These are phyloP conservation scores for Holacanthella duospinosa DNA, from an alignment of 2,888 invertebrate species.

Conservation along the genomic window DNA sequence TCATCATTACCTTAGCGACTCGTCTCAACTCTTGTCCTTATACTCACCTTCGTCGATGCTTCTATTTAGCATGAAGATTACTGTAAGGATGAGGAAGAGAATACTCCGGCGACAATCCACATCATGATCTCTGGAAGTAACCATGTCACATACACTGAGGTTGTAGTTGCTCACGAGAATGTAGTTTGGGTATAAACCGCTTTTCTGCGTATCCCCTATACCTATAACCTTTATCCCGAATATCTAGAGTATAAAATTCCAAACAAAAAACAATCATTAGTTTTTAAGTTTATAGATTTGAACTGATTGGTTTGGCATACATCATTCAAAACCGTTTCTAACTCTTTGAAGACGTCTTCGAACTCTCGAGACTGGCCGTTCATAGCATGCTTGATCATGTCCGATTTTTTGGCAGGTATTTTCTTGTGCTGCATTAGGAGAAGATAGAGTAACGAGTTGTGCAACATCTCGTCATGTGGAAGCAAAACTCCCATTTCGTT, in stretches of 20 bases:
- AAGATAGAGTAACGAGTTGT: slow-evolving; percentile 26
- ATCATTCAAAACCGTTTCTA: slow-evolving; percentile 18
- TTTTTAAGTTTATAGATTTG: neutral
- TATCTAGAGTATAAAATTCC: slow-evolving; percentile 7
- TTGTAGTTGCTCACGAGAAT: slow-evolving; percentile 26
- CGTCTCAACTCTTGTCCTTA: no score
- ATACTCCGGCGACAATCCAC: slow-evolving; percentile 19
- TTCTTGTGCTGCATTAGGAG: slow-evolving; percentile 30
- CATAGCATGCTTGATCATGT: slow-evolving; percentile 31
- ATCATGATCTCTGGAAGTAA: slow-evolving; percentile 15
- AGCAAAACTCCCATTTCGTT: slow-evolving; percentile 1
- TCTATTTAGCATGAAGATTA: slow-evolving; percentile 26
- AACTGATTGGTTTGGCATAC: slow-evolving; percentile 12
- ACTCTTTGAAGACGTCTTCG: slow-evolving; percentile 20
- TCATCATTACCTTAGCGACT: no score
- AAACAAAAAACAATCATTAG: slow-evolving; percentile 2
- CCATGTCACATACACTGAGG: slow-evolving; percentile 21
- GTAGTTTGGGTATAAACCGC: slow-evolving; percentile 11
- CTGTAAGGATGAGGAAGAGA: slow-evolving; percentile 21
- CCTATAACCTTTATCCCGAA: slow-evolving; percentile 30
- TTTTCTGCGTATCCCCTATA: slow-evolving; percentile 18
- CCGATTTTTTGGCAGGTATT: slow-evolving; percentile 27
- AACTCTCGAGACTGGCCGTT: slow-evolving; percentile 26
- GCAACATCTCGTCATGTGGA: slow-evolving; percentile 29
- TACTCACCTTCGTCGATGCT: slow-evolving; percentile 32